Base-by-base conservation (phyloP, 2,113 vertebrate species). In the Psittacula cyanocephala region DNA sequence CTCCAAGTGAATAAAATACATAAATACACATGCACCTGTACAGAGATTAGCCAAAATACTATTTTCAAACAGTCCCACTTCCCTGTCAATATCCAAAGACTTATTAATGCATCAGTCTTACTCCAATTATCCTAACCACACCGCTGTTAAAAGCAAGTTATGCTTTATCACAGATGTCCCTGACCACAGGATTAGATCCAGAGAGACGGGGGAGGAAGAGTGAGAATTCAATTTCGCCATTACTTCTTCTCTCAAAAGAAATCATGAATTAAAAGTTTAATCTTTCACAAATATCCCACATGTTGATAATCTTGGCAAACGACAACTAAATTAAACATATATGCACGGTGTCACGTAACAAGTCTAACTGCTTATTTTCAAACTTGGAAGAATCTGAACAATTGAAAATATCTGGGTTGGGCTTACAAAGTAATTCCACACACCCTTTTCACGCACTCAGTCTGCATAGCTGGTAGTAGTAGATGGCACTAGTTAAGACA, bases 321-420 rank as follows among this genome's bases (percentile, higher is more conserved):
- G 83, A 91, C 87, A 95, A 71, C 75, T 91, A 83, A 92, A 89
- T 94, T 81, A 95, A 94, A 93, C 85, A 76, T 90, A 86, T 59
- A 84, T 33, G 53, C 92, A 90, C 0, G 5, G 67, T 92, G 75
- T 88, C 91, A 74, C 22, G 16, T 91, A 93, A 91, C 88, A 90
- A 87, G 72, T 75, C 60, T 63, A 88, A 88, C 81, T 0, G 0
- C 90, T 96, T 95, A 94, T 94, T 97, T 95, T 97, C 93, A 94
- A 96, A 92, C 81, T 69, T 83, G 75, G 75, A 90, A 95, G 80
- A 63, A 65, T 46, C 63, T 86, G 47, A 95, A 89, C 41, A 82
- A 94, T 55, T 85, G 85, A 97, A 97, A 96, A 92, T 90, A 95
- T 86, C 57, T 88, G 78, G 76, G 62, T 59, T 90, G 84, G 91